phyloP scores from a whole-genome alignment of 2,113 vertebrate genomes.

The Spheniscus mendiculus region DNA sequence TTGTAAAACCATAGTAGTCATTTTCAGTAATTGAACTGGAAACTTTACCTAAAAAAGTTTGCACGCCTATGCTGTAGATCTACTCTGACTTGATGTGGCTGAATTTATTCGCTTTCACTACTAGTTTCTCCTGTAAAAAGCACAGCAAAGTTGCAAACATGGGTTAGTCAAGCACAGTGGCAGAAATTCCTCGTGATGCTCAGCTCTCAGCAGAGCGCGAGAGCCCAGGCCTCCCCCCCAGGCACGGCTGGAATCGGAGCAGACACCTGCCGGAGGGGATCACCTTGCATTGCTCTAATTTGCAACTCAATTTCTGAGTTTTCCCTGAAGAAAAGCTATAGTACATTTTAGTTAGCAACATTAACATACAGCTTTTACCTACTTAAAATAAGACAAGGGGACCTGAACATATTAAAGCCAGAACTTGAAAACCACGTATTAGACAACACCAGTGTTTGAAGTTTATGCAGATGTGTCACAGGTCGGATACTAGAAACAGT shows the following conservation, averaged over 20 bases:
- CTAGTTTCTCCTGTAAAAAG: constrained; percentile 4
- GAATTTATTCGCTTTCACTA: not conserved
- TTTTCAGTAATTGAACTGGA: constrained; percentile 40
- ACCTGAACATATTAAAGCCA: constrained; percentile 30
- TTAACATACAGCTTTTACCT: constrained; percentile 19
- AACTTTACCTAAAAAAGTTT: constrained; percentile 45
- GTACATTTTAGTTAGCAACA: constrained; percentile 26
- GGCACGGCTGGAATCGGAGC: not conserved
- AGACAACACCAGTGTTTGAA: not conserved
- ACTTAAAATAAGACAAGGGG: constrained; percentile 21
- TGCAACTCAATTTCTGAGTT: constrained; percentile 54
- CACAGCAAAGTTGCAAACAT: constrained; percentile 42
- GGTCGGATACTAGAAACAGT: not conserved
- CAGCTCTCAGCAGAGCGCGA: not conserved
- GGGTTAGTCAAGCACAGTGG: constrained; percentile 58
- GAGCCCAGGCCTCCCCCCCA: not conserved
- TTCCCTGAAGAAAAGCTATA: constrained; percentile 72
- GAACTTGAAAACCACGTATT: constrained; percentile 13
- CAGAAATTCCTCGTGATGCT: constrained; percentile 21
- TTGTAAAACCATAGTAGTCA: constrained; percentile 55
- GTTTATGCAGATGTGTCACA: not conserved
- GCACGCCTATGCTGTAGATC: constrained; percentile 38
- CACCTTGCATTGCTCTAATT: constrained; percentile 56
- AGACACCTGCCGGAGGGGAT: not conserved
- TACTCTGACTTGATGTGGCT: not conserved